Conservation (phyloP, 2,113 vertebrate genomes). For the Promerops cafer region DNA sequence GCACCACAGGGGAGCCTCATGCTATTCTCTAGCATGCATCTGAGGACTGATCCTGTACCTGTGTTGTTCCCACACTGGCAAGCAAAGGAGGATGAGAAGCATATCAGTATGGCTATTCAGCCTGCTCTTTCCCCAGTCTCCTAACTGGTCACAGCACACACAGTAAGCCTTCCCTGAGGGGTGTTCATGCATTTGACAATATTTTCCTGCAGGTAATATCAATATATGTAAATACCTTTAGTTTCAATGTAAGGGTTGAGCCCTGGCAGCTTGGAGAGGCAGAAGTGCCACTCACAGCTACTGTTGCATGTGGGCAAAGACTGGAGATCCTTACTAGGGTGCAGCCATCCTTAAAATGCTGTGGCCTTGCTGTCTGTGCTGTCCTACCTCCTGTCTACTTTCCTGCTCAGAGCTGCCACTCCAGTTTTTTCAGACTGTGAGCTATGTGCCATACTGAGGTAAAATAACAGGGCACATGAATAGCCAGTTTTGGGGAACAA, state of each 20-base stretch:
- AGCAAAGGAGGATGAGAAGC: not conserved
- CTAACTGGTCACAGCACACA: rapidly evolving
- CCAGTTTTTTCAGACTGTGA: not conserved
- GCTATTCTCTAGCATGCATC: not conserved
- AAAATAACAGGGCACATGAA: not conserved
- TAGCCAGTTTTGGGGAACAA: not conserved
- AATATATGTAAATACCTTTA: not conserved
- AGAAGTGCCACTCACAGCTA: not conserved
- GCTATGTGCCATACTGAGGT: not conserved
- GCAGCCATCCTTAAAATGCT: not conserved
- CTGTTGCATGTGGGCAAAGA: not conserved
- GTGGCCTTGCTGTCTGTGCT: not conserved
- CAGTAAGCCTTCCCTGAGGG: not conserved
- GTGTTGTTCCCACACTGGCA: not conserved
- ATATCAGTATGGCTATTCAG: not conserved
- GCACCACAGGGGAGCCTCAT: not conserved
- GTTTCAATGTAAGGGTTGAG: not conserved
- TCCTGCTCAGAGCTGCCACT: not conserved
- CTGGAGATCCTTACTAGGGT: not conserved
- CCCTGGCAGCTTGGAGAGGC: not conserved
- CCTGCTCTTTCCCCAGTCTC: not conserved
- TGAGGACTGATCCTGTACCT: not conserved
- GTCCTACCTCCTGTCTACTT: not conserved
- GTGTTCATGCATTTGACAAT: not conserved
- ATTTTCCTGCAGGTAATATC: not conserved